Evolutionary conservation across 2,113 vertebrate species (phyloP).

Genomic region (Heterotis niloticus): DNA sequence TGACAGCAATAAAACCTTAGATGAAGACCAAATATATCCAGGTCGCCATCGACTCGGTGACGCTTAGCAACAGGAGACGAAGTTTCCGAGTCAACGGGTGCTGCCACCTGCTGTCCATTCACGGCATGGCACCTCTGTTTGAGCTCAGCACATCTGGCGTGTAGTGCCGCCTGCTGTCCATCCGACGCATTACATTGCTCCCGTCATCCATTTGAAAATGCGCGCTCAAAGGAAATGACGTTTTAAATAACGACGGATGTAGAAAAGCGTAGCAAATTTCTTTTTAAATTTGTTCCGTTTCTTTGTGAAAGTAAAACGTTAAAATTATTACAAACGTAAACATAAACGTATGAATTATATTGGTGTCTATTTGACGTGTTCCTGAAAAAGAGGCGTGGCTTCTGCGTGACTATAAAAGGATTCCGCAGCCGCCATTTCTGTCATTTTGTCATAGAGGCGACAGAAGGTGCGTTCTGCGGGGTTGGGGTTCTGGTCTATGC

Average conservation of each 20-base stretch:
- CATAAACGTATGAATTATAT: neutral
- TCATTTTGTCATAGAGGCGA: neutral
- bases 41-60: too few species aligned
- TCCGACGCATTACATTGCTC: too few species aligned
- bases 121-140: neutral
- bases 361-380: neutral
- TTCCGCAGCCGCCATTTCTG: neutral
- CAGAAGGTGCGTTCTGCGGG: too few species aligned
- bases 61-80: too few species aligned
- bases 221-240: constrained; percentile 18
- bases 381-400: constrained; percentile 7
- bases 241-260: neutral
- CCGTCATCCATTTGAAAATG: neutral
- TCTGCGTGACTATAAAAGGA: neutral
- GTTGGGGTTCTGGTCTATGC: neutral
- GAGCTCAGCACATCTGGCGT: too few species aligned
- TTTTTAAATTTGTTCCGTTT: too few species aligned
- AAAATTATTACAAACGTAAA: neutral
- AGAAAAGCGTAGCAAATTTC: too few species aligned
- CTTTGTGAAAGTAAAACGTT: too few species aligned
- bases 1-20: too few species aligned
- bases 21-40: too few species aligned
- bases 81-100: too few species aligned
- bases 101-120: neutral
- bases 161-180: neutral